Conservation (phyloP, 1,140 invertebrate species). For the Trachymyrmex cornetzi region DNA sequence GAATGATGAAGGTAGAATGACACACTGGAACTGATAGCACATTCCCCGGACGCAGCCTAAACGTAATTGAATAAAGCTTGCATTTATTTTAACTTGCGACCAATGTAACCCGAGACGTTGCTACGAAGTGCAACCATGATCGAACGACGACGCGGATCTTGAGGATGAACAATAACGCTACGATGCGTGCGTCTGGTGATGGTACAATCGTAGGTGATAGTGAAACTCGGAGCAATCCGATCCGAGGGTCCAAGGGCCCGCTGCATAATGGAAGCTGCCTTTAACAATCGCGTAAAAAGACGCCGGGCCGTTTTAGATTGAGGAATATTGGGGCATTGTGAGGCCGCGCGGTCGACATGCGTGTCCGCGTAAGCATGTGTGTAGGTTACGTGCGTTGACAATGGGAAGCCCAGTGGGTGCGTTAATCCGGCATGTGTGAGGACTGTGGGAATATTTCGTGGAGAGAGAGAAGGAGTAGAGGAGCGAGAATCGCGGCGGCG, state of each 20-base stretch:
- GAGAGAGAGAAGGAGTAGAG: conserved; percentile 26
- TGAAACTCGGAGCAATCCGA: conserved; percentile 75
- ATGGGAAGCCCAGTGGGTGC: conserved; percentile 77
- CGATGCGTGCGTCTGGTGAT: conserved; percentile 33
- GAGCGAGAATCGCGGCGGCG: neutral
- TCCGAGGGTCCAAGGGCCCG: conserved; percentile 68
- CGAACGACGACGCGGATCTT: neutral
- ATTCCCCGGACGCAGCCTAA: too few species aligned
- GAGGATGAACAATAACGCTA: conserved; percentile 34
- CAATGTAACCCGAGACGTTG: neutral
- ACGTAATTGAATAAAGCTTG: conserved; percentile 13
- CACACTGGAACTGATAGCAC: too few species aligned
- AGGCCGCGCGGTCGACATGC: conserved; percentile 31
- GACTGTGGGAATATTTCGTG: conserved; percentile 78
- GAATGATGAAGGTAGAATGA: too few species aligned
- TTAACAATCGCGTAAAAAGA: conserved; percentile 78
- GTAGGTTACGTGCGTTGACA: conserved; percentile 71
- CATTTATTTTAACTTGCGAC: too few species aligned
- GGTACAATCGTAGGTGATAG: conserved; percentile 61
- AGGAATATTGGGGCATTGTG: conserved; percentile 79
- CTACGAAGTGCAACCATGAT: conserved; percentile 21
- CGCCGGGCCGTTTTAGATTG: conserved; percentile 75
- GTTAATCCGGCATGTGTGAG: conserved; percentile 70
- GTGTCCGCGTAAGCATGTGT: conserved; percentile 43
- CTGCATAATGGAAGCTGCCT: conserved; percentile 69